Conservation (phyloP, 2,888 invertebrate genomes). For the Ganaspis brasiliensis region DNA sequence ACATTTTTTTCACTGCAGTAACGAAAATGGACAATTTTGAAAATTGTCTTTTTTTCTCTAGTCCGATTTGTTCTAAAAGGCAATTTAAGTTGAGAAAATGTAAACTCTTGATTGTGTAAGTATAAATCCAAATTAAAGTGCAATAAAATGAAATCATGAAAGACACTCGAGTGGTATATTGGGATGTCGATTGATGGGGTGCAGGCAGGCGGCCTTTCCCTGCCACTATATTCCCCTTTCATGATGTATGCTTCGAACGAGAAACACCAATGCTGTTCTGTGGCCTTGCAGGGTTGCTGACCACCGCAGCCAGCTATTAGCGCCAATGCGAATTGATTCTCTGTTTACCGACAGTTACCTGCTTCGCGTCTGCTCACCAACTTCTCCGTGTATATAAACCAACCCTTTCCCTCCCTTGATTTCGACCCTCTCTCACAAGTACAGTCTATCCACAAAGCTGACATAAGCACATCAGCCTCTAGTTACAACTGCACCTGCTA, state of each 20-base stretch:
- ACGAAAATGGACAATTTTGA: too few species aligned
- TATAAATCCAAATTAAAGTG: constrained; percentile 61
- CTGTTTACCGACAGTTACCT: constrained; percentile 67
- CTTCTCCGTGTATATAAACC: constrained; percentile 28
- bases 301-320: constrained; percentile 70
- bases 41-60: too few species aligned
- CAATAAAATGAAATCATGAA: constrained; percentile 65
- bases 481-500: constrained; percentile 25
- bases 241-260: constrained; percentile 49
- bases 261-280: constrained; percentile 49
- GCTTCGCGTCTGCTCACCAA: constrained; percentile 48
- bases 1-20: too few species aligned
- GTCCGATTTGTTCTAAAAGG: too few species aligned
- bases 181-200: constrained; percentile 60
- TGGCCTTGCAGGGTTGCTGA: constrained; percentile 59
- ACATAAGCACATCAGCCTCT: constrained; percentile 37
- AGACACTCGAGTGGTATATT: constrained; percentile 59
- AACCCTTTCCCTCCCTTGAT: constrained; percentile 33
- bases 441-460: constrained; percentile 43
- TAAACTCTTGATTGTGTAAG: constrained; percentile 55
- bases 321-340: constrained; percentile 70
- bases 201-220: constrained; percentile 56
- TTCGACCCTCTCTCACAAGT: neutral
- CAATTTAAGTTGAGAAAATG: neutral
- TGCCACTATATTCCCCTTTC: constrained; percentile 44